Evolutionary conservation across 2,888 invertebrate species (phyloP).

Genomic region (Cremastinae sp.): DNA sequence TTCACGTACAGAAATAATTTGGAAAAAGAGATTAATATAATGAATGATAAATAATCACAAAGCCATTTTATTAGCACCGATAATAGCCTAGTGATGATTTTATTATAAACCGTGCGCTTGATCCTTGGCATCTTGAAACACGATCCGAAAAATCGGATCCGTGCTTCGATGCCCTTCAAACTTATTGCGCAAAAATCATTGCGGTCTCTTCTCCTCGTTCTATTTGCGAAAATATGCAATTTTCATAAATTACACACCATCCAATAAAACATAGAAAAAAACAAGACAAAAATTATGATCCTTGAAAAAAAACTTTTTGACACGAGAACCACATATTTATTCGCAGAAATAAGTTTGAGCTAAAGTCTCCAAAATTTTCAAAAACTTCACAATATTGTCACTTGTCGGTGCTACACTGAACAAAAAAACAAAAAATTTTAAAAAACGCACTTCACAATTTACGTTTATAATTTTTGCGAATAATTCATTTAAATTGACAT

Average conservation of each 20-base stretch:
- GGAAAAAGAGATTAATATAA: too few species aligned
- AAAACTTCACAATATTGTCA: background rate
- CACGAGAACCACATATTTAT: too few species aligned
- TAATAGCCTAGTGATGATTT: background rate
- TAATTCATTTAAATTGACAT: too few species aligned
- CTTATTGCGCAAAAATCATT: slow-evolving; percentile 7
- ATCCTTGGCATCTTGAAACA: slow-evolving; percentile 24
- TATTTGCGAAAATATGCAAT: background rate
- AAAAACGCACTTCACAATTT: too few species aligned
- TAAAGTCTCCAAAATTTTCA: background rate
- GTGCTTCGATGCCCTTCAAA: background rate
- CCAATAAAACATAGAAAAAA: background rate
- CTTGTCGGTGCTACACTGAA: background rate
- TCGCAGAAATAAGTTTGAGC: background rate
- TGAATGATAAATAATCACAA: too few species aligned
- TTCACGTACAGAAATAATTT: too few species aligned
- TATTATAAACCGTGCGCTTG: background rate
- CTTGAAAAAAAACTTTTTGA: background rate
- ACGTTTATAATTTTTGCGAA: too few species aligned
- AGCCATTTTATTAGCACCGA: too few species aligned
- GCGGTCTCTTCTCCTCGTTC: slow-evolving; percentile 4
- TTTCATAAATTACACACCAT: background rate
- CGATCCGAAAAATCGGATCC: slow-evolving; percentile 14
- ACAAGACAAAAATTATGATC: background rate
- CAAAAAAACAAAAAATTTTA: background rate